A percentile compares a stretch with the other conserved stretches of the same genome.
phyloP scores from a whole-genome alignment of 1,140 invertebrate genomes.

The Drosophila sproati region DNA sequence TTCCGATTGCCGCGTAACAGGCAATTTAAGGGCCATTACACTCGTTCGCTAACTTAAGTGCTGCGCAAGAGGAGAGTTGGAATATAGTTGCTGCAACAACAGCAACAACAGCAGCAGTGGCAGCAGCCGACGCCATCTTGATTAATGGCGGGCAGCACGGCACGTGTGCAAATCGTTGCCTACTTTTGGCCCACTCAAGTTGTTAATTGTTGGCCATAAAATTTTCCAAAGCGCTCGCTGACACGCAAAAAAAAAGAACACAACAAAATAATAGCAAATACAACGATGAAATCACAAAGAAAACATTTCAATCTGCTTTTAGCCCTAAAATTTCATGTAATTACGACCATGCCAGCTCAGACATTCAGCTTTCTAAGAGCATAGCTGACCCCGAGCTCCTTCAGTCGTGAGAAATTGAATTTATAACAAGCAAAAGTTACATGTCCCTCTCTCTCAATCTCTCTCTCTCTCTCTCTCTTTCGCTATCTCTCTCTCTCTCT shows the following conservation, averaged over 20 bases:
- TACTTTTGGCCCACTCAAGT: slow-evolving; percentile 56
- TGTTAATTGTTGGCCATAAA: slow-evolving; percentile 76
- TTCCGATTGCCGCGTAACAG: slow-evolving; percentile 69
- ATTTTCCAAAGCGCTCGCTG: slow-evolving; percentile 51
- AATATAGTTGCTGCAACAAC: no score
- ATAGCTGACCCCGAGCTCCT: slow-evolving; percentile 18
- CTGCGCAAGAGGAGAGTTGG: neutral
- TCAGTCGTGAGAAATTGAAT: slow-evolving; percentile 68
- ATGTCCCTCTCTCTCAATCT: slow-evolving; percentile 37
- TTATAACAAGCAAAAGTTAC: slow-evolving; percentile 76
- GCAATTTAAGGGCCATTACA: slow-evolving; percentile 57
- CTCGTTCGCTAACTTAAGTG: neutral
- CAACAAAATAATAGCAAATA: slow-evolving; percentile 5
- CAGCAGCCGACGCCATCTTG: slow-evolving; percentile 44
- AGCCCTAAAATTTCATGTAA: slow-evolving; percentile 26
- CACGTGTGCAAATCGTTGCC: slow-evolving; percentile 68
- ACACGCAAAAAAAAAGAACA: slow-evolving; percentile 49
- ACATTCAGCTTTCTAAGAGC: neutral
- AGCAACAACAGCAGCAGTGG: neutral
- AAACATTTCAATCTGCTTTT: slow-evolving; percentile 63
- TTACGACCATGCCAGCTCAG: slow-evolving; percentile 28
- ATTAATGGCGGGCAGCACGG: slow-evolving; percentile 69
- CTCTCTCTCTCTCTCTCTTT: slow-evolving; percentile 17
- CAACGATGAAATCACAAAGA: slow-evolving; percentile 8
- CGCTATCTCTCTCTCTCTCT: slow-evolving; percentile 7